Percentiles rank a stretch among this genome's conserved stretches.
These are phyloP conservation scores for Lagocephalus sceleratus DNA, from an alignment of 2,797 vertebrate genomes.

Conservation along the genomic window DNA sequence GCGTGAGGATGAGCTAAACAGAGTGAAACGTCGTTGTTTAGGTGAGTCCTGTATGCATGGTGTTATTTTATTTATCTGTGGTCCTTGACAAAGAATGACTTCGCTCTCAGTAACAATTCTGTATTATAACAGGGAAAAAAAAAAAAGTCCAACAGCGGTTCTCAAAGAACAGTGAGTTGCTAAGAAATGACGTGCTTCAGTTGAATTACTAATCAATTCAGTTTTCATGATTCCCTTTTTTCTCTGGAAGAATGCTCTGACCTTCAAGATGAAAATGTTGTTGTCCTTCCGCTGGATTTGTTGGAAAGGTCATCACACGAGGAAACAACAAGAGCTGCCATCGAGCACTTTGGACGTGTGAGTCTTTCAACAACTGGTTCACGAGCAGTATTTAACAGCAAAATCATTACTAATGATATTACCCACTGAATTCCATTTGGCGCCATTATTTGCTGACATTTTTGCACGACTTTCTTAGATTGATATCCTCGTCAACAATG, in stretches of 20 bases:
- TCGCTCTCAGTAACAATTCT: not conserved
- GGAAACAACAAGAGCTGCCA: slow-evolving; percentile 75
- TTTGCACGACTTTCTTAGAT: slow-evolving; percentile 73
- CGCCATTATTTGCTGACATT: not conserved
- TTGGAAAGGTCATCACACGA: slow-evolving; percentile 80
- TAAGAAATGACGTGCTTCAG: not conserved
- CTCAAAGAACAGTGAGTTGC: not conserved
- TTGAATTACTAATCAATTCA: not conserved
- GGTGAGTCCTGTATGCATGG: slow-evolving; percentile 67
- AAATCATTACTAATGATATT: not conserved
- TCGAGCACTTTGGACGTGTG: slow-evolving; percentile 89
- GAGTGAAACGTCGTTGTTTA: slow-evolving; percentile 86
- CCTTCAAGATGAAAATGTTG: slow-evolving; percentile 83
- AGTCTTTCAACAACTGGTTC: slow-evolving; percentile 31
- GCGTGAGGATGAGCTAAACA: slow-evolving; percentile 81
- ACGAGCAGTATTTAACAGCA: not conserved
- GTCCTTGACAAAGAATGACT: not conserved
- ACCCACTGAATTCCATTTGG: no score
- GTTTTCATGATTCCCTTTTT: slow-evolving; percentile 10
- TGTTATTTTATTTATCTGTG: not conserved
- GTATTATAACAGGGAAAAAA: not conserved
- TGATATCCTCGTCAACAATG: slow-evolving; percentile 91
- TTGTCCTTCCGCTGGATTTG: slow-evolving; percentile 89
- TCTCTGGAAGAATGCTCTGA: slow-evolving; percentile 74
- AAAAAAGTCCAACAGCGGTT: not conserved